Evolutionary conservation across 64 coral and sea anemone genomes (phyloP).

Genomic region (Platygyra sinensis): DNA sequence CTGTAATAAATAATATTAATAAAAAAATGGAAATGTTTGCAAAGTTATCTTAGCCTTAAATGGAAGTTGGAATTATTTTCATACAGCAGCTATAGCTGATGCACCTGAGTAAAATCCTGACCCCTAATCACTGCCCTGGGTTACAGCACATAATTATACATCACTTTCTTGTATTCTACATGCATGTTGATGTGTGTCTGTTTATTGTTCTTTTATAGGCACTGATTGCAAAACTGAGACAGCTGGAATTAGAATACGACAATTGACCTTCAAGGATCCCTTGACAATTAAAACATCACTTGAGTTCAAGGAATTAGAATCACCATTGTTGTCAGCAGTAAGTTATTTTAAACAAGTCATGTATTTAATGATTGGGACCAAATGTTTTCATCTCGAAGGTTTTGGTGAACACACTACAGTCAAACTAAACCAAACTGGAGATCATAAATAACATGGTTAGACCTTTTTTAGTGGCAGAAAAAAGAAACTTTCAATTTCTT

Average conservation of each 20-base stretch:
- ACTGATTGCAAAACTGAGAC: background rate
- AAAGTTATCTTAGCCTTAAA: too few relatives aligned
- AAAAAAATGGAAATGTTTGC: too few relatives aligned
- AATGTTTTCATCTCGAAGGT: background rate
- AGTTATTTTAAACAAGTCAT: background rate
- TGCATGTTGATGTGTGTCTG: background rate
- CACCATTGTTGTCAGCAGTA: slow-evolving; percentile 10
- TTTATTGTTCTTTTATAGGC: background rate
- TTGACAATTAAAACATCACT: background rate
- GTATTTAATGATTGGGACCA: background rate
- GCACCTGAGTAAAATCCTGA: too few relatives aligned
- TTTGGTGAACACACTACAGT: background rate
- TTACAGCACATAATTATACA: too few relatives aligned
- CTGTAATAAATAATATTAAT: too few relatives aligned
- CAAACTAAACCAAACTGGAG: background rate
- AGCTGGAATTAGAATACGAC: background rate
- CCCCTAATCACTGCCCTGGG: too few relatives aligned
- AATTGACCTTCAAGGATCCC: background rate
- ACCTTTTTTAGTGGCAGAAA: too few relatives aligned
- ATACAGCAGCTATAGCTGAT: too few relatives aligned
- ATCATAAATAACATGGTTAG: too few relatives aligned
- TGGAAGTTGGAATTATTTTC: too few relatives aligned
- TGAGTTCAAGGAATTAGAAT: background rate
- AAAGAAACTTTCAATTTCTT: too few relatives aligned
- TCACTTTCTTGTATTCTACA: background rate